Base-by-base conservation (phyloP, 2,113 vertebrate species). In the Carettochelys insculpta region DNA sequence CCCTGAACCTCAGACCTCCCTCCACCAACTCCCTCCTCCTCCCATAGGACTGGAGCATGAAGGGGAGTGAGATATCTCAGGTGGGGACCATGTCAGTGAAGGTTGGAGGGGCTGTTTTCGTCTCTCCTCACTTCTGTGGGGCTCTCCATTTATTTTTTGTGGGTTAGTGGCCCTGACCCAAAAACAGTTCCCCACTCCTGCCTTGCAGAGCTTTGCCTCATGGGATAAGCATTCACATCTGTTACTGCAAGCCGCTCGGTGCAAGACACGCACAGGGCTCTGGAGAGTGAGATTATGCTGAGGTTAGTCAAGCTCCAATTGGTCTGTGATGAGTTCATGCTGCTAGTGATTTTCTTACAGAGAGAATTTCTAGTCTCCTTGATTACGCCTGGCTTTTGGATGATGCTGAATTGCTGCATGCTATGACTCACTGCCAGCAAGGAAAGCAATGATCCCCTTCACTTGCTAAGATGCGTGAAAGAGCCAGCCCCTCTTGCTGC, bases 191-290 rank as follows among this genome's bases (percentile, higher is more conserved):
- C n/a, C n/a, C n/a, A n/a, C n/a, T n/a, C n/a, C n/a, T n/a, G 10
- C 48, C 48, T 92, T 81, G 81, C 14, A 50, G 85, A 75, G 92
- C 38, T 94, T 92, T 25, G 34, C 80, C 90, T 86, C 80, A 87
- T 81, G 89, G 90, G 91, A 94, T 92, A 27, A 94, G 92, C 1
- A 48, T 76, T 61, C 92, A 76, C 81, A 76, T 38, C 94, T 92
- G 86, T 86, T 95, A 86, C 79, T 45, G 71, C 90, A 92, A 95
- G 95, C 2, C 50, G 65, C 83, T 92, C 52, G 85, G 92, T 85
- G 93, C 90, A 3, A 78, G 86, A 45, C 86, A 87, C 90, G 90
- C 19, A 71, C 71, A 89, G 94, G 0, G 53, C 85, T 91, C 89
- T 75, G 54, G 58, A 6, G 17, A 92, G 90, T 75, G 47, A 89